These are phyloP conservation scores for Sinohyriopsis cumingii DNA, from an alignment of 2,888 invertebrate genomes.

Conservation along the genomic window DNA sequence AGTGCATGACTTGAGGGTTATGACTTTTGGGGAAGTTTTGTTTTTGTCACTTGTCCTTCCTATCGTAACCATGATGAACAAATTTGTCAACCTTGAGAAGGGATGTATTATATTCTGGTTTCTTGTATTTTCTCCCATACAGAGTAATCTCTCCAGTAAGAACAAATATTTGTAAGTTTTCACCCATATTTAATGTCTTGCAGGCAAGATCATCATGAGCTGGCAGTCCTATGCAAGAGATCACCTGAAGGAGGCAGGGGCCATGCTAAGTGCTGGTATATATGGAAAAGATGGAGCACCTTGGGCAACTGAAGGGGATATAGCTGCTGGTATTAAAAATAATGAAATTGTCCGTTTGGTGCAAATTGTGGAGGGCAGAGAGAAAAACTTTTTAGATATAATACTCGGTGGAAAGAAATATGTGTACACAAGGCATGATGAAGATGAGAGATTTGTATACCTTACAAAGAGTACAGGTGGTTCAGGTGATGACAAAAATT, in stretches of 20 bases:
- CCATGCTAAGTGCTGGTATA: slow-evolving; percentile 33
- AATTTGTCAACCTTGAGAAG: no score
- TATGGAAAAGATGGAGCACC: slow-evolving; percentile 33
- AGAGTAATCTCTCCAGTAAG: no score
- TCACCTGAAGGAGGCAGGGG: slow-evolving; percentile 31
- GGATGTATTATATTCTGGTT: no score
- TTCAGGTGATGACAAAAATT: slow-evolving; percentile 29
- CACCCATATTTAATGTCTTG: no score
- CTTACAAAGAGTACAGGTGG: slow-evolving; percentile 28
- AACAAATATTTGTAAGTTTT: no score
- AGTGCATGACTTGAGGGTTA: no score
- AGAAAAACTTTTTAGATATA: slow-evolving; percentile 29
- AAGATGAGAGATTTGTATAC: slow-evolving; percentile 24
- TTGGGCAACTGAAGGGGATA: slow-evolving; percentile 27
- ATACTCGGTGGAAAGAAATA: slow-evolving; percentile 29
- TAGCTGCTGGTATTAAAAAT: slow-evolving; percentile 19
- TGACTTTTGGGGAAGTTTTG: no score
- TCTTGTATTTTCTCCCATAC: no score
- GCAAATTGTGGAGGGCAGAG: slow-evolving; percentile 28
- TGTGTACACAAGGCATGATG: slow-evolving; percentile 27
- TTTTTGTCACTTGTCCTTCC: no score
- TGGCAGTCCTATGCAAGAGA: slow-evolving; percentile 34
- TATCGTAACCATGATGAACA: no score
- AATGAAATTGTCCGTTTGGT: slow-evolving; percentile 26
- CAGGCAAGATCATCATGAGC: slow-evolving; percentile 13